Evolutionary conservation across 2,113 vertebrate species (phyloP).

Genomic region (Seriola quinqueradiata): DNA sequence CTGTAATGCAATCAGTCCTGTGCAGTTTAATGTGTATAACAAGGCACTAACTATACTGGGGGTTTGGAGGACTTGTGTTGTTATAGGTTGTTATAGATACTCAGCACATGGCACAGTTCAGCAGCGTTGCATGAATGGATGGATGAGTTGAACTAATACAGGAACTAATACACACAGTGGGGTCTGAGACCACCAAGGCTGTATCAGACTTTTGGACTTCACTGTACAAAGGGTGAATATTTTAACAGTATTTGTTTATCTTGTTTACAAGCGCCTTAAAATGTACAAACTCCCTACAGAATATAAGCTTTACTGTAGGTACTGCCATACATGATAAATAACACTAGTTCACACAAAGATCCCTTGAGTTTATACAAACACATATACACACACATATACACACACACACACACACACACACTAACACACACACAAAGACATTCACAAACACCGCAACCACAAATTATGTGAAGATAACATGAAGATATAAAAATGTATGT

Average conservation of each 20-base stretch:
- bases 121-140: too few relatives aligned
- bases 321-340: not conserved
- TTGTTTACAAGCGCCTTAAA: conserved; percentile 9
- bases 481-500: conserved; percentile 8
- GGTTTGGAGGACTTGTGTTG: too few relatives aligned
- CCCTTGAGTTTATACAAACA: not conserved
- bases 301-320: not conserved
- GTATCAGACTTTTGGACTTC: too few relatives aligned
- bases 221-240: not conserved
- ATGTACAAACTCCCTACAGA: not conserved
- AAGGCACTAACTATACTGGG: not conserved
- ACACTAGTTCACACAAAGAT: not conserved
- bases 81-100: too few relatives aligned
- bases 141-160: too few relatives aligned
- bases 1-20: conserved; percentile 5
- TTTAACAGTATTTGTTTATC: not conserved
- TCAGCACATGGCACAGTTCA: too few relatives aligned
- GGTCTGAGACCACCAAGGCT: too few relatives aligned
- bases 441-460: not conserved
- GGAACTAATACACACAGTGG: too few relatives aligned
- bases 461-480: conserved; percentile 3
- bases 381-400: not conserved
- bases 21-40: conserved; percentile 10
- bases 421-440: not conserved
- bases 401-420: not conserved